Evolutionary conservation across 1,140 invertebrate species (phyloP), one percentile per base, ranked within the genome.

Genomic region (Orchestia grillus): DNA sequence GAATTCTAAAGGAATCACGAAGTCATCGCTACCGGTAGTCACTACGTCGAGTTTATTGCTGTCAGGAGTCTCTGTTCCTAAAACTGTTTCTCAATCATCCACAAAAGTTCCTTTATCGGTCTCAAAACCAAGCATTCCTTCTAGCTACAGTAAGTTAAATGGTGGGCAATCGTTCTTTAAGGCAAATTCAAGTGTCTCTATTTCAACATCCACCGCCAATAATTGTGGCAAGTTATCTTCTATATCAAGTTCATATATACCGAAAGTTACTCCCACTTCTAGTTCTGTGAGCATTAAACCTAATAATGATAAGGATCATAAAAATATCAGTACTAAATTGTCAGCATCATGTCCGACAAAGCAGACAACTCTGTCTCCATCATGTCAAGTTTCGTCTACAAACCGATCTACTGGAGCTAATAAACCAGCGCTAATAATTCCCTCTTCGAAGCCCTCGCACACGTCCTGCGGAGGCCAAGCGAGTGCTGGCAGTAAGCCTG

Each of bases 41-140:
- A 44, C 92, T 45, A 40, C 43, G 11, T 94, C 92, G 28, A 11
- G 40, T 11, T 94, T 44, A 40, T 0, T 47, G 36, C 44, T 44
- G 44, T 47, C 40, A 0, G 43, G 6, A 15, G 92, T 94, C 6
- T 94, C 92, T 8, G 40, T 11, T 94, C 3, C 43, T 94, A 19
- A n/a, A 94, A 15, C 92, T 94, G 11, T 4, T 47, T 15, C 44
- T 44, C 43, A 94, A 44, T 44, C 92, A 28, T 45, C 92, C 40
- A 44, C 43, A 40, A 42, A 45, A 94, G 44, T 45, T 47, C 47
- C 92, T 40, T 47, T 45, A 40, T 19, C 92, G 15, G 44, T 28
- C 44, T n/a, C 92, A 45, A 94, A 94, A 45, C 92, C 23, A 45
- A 94, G 44, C 92, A 94, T 94, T 94, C 92, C 92, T 94, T 45